A percentile compares a stretch with the other conserved stretches of the same genome.
Evolutionary conservation across 2,113 vertebrate species (phyloP).

Genomic region (Halichoerus grypus): DNA sequence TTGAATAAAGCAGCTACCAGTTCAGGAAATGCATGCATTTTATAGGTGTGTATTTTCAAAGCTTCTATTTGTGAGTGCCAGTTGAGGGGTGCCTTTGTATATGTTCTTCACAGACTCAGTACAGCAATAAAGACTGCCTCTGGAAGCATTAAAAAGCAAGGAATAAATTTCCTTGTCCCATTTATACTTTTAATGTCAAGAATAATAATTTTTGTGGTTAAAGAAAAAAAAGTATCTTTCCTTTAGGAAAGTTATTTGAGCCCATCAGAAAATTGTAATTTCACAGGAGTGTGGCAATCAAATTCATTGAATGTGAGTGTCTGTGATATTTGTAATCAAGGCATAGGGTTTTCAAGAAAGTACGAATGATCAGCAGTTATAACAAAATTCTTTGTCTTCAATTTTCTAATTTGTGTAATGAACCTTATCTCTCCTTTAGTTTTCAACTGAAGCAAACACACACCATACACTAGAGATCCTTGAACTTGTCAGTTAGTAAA

Average conservation of each 20-base stretch:
- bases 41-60: conserved; percentile 71
- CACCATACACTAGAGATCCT: conserved; percentile 14
- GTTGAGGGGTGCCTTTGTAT: conserved; percentile 59
- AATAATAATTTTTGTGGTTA: conserved; percentile 38
- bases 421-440: conserved; percentile 22
- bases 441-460: conserved; percentile 39
- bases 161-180: not conserved
- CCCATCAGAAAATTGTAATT: conserved; percentile 2
- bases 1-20: conserved; percentile 82
- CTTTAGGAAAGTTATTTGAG: conserved; percentile 41
- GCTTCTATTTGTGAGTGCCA: conserved; percentile 59
- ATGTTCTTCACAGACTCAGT: conserved; percentile 24
- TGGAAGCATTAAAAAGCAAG: conserved; percentile 37
- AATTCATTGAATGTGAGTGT: not conserved
- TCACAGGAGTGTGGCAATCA: not conserved
- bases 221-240: not conserved
- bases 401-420: conserved; percentile 7
- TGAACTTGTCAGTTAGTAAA: conserved; percentile 58
- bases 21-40: conserved; percentile 73
- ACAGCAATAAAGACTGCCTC: conserved; percentile 36
- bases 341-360: not conserved
- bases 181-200: conserved; percentile 3
- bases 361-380: not conserved
- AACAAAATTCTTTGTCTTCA: not conserved
- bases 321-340: not conserved